Evolutionary conservation across 2,113 vertebrate species (phyloP), one percentile per base, ranked within the genome.

Genomic region (Hyperopisus bebe): DNA sequence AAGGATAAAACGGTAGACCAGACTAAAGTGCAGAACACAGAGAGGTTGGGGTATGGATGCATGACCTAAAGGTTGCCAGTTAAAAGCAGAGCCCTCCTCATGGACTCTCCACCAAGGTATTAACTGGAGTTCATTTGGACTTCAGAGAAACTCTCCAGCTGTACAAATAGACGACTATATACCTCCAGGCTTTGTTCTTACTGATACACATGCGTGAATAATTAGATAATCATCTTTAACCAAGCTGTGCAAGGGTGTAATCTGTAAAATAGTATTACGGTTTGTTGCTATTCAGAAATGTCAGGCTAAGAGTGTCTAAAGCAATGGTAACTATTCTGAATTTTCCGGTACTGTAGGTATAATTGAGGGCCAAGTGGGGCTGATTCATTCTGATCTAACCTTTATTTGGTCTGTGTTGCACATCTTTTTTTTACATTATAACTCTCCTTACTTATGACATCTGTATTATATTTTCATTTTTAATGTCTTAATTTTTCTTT

Each of bases 311-410:
- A 11, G 47, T 11, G 11, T n/a, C 50, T 39, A 13, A 35, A 35
- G 9, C 11, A 24, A 15, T 27, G 11, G 35, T 35, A 89, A 50
- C 21, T 27, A 21, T 39, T 84, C 46, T 8, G 31, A 50, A 51
- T 88, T 77, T 27, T 35, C 77, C 47, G 2, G n/a, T 83, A 46
- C 50, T 89, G 74, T 88, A 19, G 74, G 88, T 83, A n/a, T 83
- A 35, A 50, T 4, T 10, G 9, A 66, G 62, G 62, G n/a, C 3
- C 62, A 9, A 11, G 62, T 27, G 19, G 3, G 70, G 44, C 27
- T 47, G 70, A 17, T 21, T 82, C 50, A 15, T 31, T 58, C 47
- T 55, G 17, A 58, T 44, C 39, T 83, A 19, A 82, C 74, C 82
- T 11, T n/a, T 5, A 85, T 9, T 42, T 39, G 15, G 77, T 50